Percentiles rank a stretch among this genome's conserved stretches.
Conservation (phyloP, 2,797 vertebrate species). For the Chiropotes sagulatus region DNA sequence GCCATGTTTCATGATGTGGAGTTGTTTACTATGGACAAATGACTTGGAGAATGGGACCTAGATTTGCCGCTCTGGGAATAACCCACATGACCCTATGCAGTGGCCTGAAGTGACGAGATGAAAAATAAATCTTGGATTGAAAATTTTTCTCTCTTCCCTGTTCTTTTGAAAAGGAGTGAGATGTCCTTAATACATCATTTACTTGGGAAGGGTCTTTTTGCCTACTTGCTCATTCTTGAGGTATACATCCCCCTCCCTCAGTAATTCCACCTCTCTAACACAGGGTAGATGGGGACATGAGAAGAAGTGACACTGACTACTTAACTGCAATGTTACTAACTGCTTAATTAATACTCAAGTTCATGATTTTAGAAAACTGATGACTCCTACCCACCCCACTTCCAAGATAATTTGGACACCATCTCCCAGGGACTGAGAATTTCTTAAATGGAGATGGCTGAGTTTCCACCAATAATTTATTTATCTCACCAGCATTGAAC, state of each 20-base stretch:
- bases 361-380: background rate
- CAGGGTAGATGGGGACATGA: fast-evolving
- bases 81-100: no score
- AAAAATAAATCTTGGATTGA: background rate
- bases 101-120: background rate
- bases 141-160: background rate
- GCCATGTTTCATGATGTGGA: background rate
- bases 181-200: background rate
- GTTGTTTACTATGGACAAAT: background rate
- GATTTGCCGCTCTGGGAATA: background rate
- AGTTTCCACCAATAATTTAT: background rate
- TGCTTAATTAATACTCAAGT: background rate
- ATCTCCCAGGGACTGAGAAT: background rate
- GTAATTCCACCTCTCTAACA: background rate
- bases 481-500: background rate
- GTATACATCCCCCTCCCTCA: background rate
- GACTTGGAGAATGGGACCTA: background rate
- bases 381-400: background rate
- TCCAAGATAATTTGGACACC: background rate
- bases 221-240: background rate
- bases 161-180: background rate
- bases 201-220: background rate
- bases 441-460: background rate
- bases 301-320: background rate
- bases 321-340: background rate